Percentiles rank a stretch among this genome's conserved stretches.
These are phyloP conservation scores for Agapornis canus DNA, from an alignment of 2,797 vertebrate genomes.

Conservation along the genomic window DNA sequence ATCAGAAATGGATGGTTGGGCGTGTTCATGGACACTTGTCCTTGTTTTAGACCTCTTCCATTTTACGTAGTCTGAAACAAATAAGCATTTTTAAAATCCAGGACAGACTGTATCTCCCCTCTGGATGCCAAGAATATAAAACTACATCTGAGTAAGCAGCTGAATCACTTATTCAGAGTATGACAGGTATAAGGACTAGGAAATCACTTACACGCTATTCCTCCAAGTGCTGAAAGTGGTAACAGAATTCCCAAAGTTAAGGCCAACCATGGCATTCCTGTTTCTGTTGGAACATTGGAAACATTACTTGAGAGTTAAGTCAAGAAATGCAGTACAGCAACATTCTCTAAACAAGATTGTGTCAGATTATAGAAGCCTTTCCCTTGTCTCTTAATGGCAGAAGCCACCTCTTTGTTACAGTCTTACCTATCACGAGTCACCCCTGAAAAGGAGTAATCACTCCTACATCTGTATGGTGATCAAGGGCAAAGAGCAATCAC, in stretches of 20 bases:
- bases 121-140: background rate
- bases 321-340: background rate
- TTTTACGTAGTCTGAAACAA: background rate
- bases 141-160: background rate
- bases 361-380: background rate
- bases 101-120: background rate
- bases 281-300: background rate
- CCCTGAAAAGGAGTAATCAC: background rate
- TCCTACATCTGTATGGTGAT: background rate
- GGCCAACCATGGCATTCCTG: fast-evolving
- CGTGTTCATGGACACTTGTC: fast-evolving
- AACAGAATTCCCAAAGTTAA: fast-evolving
- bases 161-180: background rate
- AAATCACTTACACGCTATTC: slow-evolving; percentile 15
- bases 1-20: fast-evolving
- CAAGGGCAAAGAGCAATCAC: background rate
- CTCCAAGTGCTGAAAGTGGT: fast-evolving
- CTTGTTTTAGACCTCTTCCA: fast-evolving
- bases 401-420: background rate
- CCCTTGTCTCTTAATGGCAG: background rate
- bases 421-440: background rate
- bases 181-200: background rate
- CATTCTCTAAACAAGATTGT: background rate
- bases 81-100: background rate
- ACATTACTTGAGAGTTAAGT: background rate